Percentiles rank a stretch among this genome's conserved stretches.
Evolutionary conservation across 2,797 vertebrate species (phyloP).

Genomic region (Euphonia xanthogaster): DNA sequence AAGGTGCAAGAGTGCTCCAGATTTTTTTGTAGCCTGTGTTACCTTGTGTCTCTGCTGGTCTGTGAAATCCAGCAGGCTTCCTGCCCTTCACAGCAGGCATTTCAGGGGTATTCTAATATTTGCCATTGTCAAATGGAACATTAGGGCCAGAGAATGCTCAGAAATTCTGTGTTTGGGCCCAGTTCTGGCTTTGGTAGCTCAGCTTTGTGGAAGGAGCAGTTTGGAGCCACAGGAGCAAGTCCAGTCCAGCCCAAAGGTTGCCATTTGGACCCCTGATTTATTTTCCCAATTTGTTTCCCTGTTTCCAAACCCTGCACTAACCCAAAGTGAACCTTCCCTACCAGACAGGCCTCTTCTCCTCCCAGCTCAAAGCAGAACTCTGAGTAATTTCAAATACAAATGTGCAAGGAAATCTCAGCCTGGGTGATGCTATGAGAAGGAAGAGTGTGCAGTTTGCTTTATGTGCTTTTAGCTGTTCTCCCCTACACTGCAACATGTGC

Average conservation of each 20-base stretch:
- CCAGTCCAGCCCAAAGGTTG: neutral
- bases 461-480: constrained; percentile 48
- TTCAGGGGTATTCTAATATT: too few relatives aligned
- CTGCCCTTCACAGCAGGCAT: rapidly evolving
- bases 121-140: rapidly evolving
- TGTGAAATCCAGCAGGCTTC: neutral
- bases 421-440: constrained; percentile 30
- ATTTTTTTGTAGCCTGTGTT: neutral
- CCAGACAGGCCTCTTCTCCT: neutral
- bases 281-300: neutral
- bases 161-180: neutral
- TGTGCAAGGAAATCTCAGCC: neutral
- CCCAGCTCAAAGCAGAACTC: neutral
- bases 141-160: neutral
- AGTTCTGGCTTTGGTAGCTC: neutral
- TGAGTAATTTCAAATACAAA: constrained; percentile 12
- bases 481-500: constrained; percentile 42
- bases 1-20: neutral
- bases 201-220: neutral
- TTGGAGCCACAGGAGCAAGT: neutral
- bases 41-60: neutral
- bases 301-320: neutral
- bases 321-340: neutral
- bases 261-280: neutral
- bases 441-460: constrained; percentile 29